A percentile compares a stretch with the other conserved stretches of the same genome.
Evolutionary conservation across 2,113 vertebrate genomes (phyloP).

Genomic region (Rhynchomys soricoides): DNA sequence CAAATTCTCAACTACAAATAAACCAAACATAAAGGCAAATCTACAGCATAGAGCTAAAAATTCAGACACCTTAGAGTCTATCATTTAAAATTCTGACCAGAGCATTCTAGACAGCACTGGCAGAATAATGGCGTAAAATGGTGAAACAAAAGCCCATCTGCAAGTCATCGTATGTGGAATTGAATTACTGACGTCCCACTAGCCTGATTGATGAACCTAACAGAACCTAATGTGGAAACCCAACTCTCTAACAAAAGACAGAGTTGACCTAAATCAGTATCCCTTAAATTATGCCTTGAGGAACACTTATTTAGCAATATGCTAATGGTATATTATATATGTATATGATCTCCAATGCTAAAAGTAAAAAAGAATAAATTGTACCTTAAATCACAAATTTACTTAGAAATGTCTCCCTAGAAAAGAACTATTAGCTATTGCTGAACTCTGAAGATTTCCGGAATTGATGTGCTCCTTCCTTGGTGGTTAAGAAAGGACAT

Average conservation of each 20-base stretch:
- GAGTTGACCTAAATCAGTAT: not conserved
- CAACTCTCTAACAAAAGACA: not conserved
- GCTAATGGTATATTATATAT: not conserved
- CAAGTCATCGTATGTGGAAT: not conserved
- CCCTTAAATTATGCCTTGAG: not conserved
- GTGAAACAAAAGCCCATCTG: not conserved
- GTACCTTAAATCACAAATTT: not conserved
- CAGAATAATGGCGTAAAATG: not conserved
- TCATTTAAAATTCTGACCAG: not conserved
- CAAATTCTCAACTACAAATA: not conserved
- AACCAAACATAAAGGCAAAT: not conserved
- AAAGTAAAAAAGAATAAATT: not conserved
- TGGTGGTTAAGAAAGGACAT: not conserved
- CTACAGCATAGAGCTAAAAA: not conserved
- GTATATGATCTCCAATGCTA: not conserved
- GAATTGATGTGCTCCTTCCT: not conserved
- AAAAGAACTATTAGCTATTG: not conserved
- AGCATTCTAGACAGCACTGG: not conserved
- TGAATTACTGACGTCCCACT: not conserved
- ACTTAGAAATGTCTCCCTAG: not conserved
- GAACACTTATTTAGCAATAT: not conserved
- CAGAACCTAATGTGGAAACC: not conserved
- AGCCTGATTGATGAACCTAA: not conserved
- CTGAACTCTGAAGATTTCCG: not conserved
- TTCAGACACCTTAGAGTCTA: not conserved